phyloP scores from a whole-genome alignment of 2,797 vertebrate genomes.

The Neosilurus mollespiculum region DNA sequence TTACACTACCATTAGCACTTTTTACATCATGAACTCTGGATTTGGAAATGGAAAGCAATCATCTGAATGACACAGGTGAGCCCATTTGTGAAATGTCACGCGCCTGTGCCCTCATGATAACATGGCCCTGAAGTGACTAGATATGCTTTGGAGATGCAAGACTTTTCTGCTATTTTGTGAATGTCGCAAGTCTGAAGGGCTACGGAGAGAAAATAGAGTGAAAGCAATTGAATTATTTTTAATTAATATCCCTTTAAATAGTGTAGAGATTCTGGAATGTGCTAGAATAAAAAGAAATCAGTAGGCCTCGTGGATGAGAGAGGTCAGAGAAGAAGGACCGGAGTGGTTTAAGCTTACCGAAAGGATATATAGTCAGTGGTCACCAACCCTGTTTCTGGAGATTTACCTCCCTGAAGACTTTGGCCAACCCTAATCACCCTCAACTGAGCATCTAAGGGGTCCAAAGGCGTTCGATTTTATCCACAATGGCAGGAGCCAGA shows the following conservation, averaged over 20 bases:
- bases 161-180: conserved; percentile 18
- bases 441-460: no score
- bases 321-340: not conserved
- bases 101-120: conserved; percentile 35
- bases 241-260: no score
- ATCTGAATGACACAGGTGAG: conserved; percentile 18
- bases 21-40: conserved; percentile 28
- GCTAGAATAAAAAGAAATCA: not conserved
- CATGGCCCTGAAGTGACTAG: conserved; percentile 23
- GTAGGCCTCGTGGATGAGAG: not conserved
- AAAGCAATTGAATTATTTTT: no score
- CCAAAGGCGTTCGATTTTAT: no score
- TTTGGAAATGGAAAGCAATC: conserved; percentile 38
- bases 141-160: conserved; percentile 11
- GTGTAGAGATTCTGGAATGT: no score
- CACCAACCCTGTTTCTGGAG: no score
- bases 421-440: no score
- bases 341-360: not conserved
- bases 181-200: not conserved
- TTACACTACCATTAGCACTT: conserved; percentile 24
- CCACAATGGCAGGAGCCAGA: no score
- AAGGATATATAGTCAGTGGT: no score
- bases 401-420: no score
- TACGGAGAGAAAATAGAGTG: conserved; percentile 14
- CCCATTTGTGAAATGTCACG: conserved; percentile 33